Conservation (phyloP, 2,888 invertebrate species). For the Steinernema hermaphroditum region DNA sequence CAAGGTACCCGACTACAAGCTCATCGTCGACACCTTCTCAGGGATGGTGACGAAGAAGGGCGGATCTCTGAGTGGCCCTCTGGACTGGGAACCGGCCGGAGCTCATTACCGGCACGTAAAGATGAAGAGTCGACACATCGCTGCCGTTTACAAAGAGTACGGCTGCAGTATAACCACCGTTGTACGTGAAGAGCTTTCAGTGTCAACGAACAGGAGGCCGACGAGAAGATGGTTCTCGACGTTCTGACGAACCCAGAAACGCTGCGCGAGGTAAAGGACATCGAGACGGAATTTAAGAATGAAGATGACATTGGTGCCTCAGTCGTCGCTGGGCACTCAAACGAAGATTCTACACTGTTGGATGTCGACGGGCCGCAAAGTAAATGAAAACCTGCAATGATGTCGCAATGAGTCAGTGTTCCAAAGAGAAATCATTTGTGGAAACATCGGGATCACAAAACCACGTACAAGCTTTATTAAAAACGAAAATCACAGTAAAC, state of each 20-base stretch:
- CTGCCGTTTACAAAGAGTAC: background rate
- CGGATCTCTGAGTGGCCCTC: background rate
- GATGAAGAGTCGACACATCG: background rate
- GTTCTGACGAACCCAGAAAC: background rate
- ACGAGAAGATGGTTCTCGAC: slow-evolving; percentile 9
- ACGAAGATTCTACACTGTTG: background rate
- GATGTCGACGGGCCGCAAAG: no score
- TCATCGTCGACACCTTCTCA: background rate
- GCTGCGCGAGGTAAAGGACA: background rate
- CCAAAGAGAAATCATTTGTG: background rate
- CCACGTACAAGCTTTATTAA: no score
- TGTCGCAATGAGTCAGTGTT: background rate
- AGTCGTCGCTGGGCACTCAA: background rate
- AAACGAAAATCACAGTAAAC: no score
- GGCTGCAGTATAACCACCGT: background rate
- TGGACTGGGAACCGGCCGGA: slow-evolving; percentile 22
- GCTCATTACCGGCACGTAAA: background rate
- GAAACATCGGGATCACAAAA: no score
- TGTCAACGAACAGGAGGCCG: background rate
- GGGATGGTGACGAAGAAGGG: background rate
- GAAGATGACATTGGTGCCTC: slow-evolving; percentile 1
- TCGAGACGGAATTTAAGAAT: background rate
- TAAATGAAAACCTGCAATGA: no score
- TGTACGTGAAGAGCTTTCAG: background rate
- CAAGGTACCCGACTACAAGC: slow-evolving; percentile 21